Base-by-base conservation (phyloP, 1,140 invertebrate species). In the Calycopis cecrops region DNA sequence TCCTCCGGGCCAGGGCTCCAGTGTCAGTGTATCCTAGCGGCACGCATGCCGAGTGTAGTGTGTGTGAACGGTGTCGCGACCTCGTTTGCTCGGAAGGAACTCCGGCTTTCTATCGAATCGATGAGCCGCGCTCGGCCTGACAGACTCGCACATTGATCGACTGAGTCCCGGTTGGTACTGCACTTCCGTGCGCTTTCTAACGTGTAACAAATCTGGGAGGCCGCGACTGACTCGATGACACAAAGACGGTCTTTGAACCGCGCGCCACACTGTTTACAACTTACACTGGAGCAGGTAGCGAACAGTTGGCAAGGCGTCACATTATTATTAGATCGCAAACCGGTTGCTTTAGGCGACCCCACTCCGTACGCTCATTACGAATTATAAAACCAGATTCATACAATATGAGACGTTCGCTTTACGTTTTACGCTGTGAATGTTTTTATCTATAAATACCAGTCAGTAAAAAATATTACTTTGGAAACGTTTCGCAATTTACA, bases 101-200 rank as follows among this genome's bases (percentile, higher is more conserved):
- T 70, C 68, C 63, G 65, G 72, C 77, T 79, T 77, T 81, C 78
- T 73, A 75, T 63, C 61, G 67, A 80, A 83, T 85, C 80, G 80
- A 85, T 84, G 79, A 71, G 65, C 66, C 70, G 70, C 69, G 69
- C 61, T 75, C 67, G 66, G 63, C 58, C 56, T 80, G 79, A 79
- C 74, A 75, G 73, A 28, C 72, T 79, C 71, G 69, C 72, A 74
- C 78, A 83, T 84, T 79, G 80, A 86, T 83, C 79, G 79, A 77
- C 79, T 85, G 72, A 85, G 82, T 84, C 58, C 63, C 69, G 60
- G 16, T 40, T 50, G 55, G 55, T 55, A 56, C 52, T 18, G 18
- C 50, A 56, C 57, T 60, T 60, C 48, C 54, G 63, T 59, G 35
- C 57, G 59, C 66, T 74, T 70, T 69, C 63, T 66, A 69, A 66